Evolutionary conservation across 23 tunicate genomes (phyloP).

Genomic region (Ascidia mentula): DNA sequence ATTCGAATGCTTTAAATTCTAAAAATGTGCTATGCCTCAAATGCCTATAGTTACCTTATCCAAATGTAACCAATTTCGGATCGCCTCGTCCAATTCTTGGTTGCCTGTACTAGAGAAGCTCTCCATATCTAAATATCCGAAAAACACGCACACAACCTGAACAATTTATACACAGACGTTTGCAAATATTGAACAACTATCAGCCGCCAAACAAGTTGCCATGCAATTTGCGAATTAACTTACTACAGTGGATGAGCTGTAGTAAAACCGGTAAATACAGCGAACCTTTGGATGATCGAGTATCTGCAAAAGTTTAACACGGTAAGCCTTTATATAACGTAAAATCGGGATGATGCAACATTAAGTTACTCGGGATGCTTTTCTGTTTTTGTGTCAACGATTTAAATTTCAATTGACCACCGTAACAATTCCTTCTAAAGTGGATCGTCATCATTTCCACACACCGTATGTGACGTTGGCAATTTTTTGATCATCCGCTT

Average conservation of each 20-base stretch:
- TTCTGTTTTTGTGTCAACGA: too few species aligned
- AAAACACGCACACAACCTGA: neutral
- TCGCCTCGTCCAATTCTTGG: constrained; percentile 21
- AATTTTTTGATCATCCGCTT: neutral
- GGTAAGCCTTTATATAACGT: neutral
- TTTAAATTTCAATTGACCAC: too few species aligned
- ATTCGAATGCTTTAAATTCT: neutral
- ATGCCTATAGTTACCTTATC: constrained; percentile 65
- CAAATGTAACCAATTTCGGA: constrained; percentile 53
- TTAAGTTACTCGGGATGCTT: too few species aligned
- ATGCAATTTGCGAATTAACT: neutral
- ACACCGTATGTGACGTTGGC: neutral
- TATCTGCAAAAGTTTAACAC: neutral
- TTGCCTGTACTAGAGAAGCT: constrained; percentile 16
- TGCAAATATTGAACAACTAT: neutral
- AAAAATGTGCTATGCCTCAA: neutral
- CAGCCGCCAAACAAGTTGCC: neutral
- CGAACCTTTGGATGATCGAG: neutral
- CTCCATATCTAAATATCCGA: neutral
- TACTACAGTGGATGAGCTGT: neutral
- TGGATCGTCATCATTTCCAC: neutral
- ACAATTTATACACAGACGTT: neutral
- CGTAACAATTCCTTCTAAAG: too few species aligned
- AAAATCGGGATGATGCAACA: neutral
- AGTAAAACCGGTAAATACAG: neutral